Percentiles rank a stretch among this genome's conserved stretches.
Conservation (phyloP, 2,113 vertebrate species). For the Siphamia tubifer region DNA sequence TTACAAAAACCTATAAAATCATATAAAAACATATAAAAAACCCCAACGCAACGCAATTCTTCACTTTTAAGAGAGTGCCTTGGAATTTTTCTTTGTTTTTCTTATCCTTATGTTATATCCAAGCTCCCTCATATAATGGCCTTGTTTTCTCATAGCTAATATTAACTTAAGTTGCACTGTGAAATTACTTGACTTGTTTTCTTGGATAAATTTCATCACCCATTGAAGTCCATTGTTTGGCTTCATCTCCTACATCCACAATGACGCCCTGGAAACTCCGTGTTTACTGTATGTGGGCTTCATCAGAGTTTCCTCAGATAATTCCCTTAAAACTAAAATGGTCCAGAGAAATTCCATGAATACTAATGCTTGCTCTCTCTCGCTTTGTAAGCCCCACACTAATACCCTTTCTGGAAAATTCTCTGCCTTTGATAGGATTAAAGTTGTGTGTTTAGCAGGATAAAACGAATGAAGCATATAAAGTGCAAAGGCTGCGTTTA, state of each 20-base stretch:
- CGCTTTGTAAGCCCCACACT: constrained; percentile 29
- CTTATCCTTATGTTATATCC: too few relatives aligned
- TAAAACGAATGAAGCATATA: constrained; percentile 52
- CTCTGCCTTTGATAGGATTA: constrained; percentile 69
- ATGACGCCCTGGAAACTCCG: background rate
- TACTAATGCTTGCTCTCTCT: constrained; percentile 55
- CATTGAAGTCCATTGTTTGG: background rate
- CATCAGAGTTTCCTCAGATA: constrained; percentile 8
- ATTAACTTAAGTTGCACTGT: background rate
- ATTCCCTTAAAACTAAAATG: constrained; percentile 49
- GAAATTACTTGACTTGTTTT: background rate
- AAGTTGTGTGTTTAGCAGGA: constrained; percentile 65
- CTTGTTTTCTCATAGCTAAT: background rate
- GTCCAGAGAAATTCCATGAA: constrained; percentile 59
- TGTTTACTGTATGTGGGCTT: constrained; percentile 33
- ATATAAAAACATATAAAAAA: too few relatives aligned
- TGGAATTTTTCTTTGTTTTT: too few relatives aligned
- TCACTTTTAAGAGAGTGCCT: too few relatives aligned
- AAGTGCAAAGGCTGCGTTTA: constrained; percentile 66
- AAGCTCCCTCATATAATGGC: background rate
- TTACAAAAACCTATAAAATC: too few relatives aligned
- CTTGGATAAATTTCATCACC: background rate
- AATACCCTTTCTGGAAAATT: constrained; percentile 64
- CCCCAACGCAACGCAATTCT: too few relatives aligned
- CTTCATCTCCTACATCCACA: background rate